A percentile compares a stretch with the other conserved stretches of the same genome.
These are phyloP conservation scores for Neolamprologus variostigma DNA, from an alignment of 2,113 vertebrate species.

Conservation along the genomic window DNA sequence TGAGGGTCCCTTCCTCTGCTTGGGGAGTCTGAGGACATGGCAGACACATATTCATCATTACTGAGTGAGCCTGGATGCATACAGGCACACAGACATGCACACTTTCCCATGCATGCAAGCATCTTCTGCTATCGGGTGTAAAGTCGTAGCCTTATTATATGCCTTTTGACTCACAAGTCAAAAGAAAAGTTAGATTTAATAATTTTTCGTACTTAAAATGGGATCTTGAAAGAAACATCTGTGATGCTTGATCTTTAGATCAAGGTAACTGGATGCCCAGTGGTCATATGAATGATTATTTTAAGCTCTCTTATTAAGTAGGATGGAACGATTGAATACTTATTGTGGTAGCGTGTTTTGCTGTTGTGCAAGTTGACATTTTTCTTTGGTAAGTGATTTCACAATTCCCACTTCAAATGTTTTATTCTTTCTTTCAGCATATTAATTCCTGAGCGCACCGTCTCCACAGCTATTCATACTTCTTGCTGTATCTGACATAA, in stretches of 20 bases:
- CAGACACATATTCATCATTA: conserved; percentile 64
- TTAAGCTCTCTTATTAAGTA: conserved; percentile 84
- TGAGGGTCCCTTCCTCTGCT: conserved; percentile 69
- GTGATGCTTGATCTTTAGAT: conserved; percentile 82
- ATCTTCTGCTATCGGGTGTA: not conserved
- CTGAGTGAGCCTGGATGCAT: conserved; percentile 38
- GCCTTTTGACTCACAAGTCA: not conserved
- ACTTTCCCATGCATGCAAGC: not conserved
- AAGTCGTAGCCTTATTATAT: not conserved
- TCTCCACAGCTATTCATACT: not conserved
- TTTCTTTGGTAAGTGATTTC: conserved; percentile 45
- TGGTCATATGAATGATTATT: conserved; percentile 84
- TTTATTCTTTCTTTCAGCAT: not conserved
- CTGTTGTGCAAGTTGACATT: conserved; percentile 13
- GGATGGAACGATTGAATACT: conserved; percentile 79
- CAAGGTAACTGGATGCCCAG: conserved; percentile 89
- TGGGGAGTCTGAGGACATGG: conserved; percentile 53
- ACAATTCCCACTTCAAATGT: conserved; percentile 15
- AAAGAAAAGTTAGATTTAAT: conserved; percentile 87
- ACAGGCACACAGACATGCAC: not conserved
- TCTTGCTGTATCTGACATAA: conserved; percentile 5
- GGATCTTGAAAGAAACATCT: conserved; percentile 86
- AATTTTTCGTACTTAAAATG: conserved; percentile 87
- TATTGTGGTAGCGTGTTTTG: conserved; percentile 2
- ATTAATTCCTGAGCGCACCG: not conserved